Conservation (phyloP, 2,888 invertebrate species). For the Monopis laevigella region DNA sequence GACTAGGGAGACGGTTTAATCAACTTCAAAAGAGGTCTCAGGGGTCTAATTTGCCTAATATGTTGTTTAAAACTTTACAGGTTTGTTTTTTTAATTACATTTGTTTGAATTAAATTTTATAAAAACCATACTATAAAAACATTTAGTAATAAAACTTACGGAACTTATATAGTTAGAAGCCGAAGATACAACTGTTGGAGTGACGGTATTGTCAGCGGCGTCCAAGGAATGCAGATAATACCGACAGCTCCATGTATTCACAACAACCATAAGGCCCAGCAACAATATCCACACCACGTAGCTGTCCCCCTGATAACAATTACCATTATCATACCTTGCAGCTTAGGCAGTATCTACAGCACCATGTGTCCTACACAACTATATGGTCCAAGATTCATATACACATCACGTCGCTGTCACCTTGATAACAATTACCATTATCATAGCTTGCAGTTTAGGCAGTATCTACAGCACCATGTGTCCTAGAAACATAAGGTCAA, state of each 20-base stretch:
- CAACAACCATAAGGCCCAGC: conserved; percentile 59
- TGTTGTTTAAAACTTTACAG: no score
- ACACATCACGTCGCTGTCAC: conserved; percentile 44
- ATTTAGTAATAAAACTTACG: conserved; percentile 66
- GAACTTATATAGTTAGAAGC: conserved; percentile 72
- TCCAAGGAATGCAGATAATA: conserved; percentile 72
- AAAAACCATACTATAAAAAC: no score
- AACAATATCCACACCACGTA: conserved; percentile 35
- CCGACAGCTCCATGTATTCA: conserved; percentile 69
- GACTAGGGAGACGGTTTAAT: no score
- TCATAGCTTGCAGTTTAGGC: not conserved
- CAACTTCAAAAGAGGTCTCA: no score
- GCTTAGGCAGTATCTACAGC: conserved; percentile 50
- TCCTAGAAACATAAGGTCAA: no score
- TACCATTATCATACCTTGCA: not conserved
- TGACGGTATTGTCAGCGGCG: conserved; percentile 65
- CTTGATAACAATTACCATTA: conserved; percentile 26
- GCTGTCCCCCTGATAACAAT: conserved; percentile 37
- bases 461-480: conserved; percentile 66
- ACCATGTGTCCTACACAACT: conserved; percentile 69
- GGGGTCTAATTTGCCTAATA: no score
- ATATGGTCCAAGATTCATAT: conserved; percentile 37
- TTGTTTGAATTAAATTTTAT: no score
- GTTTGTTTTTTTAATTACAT: no score
- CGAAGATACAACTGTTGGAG: conserved; percentile 71